Percentiles rank a stretch among this genome's conserved stretches.
phyloP scores from a whole-genome alignment of 2,797 vertebrate genomes.

The Acanthurus tractus region DNA sequence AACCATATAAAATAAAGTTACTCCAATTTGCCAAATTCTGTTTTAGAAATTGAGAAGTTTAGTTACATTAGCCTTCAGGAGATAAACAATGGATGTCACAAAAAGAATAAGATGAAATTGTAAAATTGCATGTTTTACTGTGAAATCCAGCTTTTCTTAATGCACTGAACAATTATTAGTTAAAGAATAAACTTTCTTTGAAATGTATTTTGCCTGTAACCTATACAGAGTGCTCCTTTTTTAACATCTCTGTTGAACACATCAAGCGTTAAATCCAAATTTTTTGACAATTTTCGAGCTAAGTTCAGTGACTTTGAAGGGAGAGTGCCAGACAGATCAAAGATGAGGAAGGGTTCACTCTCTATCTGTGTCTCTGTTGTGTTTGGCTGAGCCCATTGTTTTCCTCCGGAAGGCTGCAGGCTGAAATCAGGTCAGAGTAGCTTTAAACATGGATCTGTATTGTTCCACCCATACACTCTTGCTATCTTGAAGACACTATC shows the following conservation, averaged over 20 bases:
- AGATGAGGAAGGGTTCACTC: constrained; percentile 28
- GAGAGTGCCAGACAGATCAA: constrained; percentile 39
- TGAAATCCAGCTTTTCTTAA: not conserved
- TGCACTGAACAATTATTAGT: not conserved
- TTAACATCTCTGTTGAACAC: not conserved
- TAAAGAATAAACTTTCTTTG: not conserved
- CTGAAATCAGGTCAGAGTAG: constrained; percentile 44
- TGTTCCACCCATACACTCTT: constrained; percentile 49
- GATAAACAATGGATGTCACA: not conserved
- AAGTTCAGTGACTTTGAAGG: constrained; percentile 15
- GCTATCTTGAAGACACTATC: constrained; percentile 37
- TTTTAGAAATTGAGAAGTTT: not conserved
- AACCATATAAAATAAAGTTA: no score
- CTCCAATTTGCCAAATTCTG: no score
- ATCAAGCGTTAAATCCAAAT: not conserved
- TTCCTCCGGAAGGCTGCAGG: constrained; percentile 51
- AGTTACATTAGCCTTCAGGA: not conserved
- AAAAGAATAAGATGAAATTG: not conserved
- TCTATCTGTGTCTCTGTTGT: constrained; percentile 54
- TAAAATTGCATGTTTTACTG: not conserved
- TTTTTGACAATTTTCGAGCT: not conserved
- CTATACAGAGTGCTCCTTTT: not conserved
- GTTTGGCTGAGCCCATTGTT: constrained; percentile 56
- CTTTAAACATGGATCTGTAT: constrained; percentile 55
- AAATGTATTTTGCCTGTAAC: not conserved